Evolutionary conservation across 2,888 invertebrate genomes (phyloP).

Genomic region (Agriopis marginaria): DNA sequence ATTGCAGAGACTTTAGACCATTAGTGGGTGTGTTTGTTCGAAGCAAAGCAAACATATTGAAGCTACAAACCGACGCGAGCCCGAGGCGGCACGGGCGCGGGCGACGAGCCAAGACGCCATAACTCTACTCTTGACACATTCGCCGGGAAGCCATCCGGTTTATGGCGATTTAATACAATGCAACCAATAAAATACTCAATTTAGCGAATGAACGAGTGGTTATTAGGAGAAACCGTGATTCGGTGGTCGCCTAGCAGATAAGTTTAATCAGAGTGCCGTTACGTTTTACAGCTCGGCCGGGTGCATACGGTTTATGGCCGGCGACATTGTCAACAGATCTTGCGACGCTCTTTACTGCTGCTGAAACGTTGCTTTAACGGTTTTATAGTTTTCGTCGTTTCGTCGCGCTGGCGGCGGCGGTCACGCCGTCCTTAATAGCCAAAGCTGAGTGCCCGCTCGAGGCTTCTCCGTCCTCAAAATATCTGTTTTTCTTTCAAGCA

Average conservation of each 20-base stretch:
- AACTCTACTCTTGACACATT: conserved; percentile 59
- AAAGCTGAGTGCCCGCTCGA: conserved; percentile 83
- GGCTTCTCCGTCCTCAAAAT: conserved; percentile 78
- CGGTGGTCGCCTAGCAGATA: conserved; percentile 72
- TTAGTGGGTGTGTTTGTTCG: conserved; percentile 53
- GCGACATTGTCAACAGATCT: conserved; percentile 87
- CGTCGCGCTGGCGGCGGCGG: conserved; percentile 83
- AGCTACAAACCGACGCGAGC: conserved; percentile 57
- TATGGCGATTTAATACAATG: conserved; percentile 60
- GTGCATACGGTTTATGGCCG: conserved; percentile 85
- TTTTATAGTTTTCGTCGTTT: conserved; percentile 85
- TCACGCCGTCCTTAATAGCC: conserved; percentile 83
- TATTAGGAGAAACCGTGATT: conserved; percentile 78
- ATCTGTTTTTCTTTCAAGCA: conserved; percentile 78
- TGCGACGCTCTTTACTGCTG: conserved; percentile 85
- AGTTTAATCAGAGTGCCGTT: conserved; percentile 85
- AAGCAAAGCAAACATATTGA: conserved; percentile 60
- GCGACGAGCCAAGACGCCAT: conserved; percentile 64
- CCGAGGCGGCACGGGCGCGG: conserved; percentile 45
- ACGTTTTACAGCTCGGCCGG: conserved; percentile 82
- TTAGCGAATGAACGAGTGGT: conserved; percentile 59
- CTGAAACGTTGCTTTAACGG: conserved; percentile 86
- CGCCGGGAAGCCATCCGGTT: conserved; percentile 50
- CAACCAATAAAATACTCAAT: conserved; percentile 55
- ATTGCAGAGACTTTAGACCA: conserved; percentile 48